Percentiles rank a stretch among this genome's conserved stretches.
These are phyloP conservation scores for Andrena cerasifolii DNA, from an alignment of 1,140 invertebrate genomes.

Conservation along the genomic window DNA sequence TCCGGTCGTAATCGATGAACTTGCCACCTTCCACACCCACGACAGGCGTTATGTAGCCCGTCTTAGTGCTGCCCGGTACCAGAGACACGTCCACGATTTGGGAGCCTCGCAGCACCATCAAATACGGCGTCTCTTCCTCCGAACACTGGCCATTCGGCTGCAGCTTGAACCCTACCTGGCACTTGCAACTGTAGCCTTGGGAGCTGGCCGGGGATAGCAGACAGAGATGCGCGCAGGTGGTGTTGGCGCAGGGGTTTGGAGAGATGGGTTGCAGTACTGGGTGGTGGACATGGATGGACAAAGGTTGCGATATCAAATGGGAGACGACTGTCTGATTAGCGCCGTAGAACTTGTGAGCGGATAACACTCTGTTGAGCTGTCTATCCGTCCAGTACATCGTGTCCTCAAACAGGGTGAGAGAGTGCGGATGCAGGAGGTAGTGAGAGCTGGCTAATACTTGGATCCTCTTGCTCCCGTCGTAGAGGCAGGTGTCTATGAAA, in stretches of 20 bases:
- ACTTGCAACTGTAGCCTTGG: conserved; percentile 93
- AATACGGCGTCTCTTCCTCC: conserved; percentile 93
- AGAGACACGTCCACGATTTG: conserved; percentile 94
- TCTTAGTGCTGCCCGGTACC: conserved; percentile 88
- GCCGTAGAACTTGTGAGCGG: conserved; percentile 95
- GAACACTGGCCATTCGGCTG: conserved; percentile 88
- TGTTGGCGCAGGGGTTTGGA: conserved; percentile 91
- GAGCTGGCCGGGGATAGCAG: conserved; percentile 88
- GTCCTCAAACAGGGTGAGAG: conserved; percentile 95
- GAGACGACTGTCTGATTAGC: conserved; percentile 96
- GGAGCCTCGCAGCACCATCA: conserved; percentile 95
- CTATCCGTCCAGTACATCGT: conserved; percentile 98
- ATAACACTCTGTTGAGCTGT: conserved; percentile 93
- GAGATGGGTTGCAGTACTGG: conserved; percentile 94
- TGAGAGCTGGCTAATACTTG: conserved; percentile 94
- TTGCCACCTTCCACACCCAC: conserved; percentile 95
- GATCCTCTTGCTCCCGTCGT: conserved; percentile 94
- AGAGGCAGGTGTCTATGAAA: conserved; percentile 99
- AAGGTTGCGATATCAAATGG: conserved; percentile 95
- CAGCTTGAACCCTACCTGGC: conserved; percentile 91
- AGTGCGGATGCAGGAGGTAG: conserved; percentile 97
- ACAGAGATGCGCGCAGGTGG: conserved; percentile 95
- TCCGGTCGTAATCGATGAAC: conserved; percentile 95
- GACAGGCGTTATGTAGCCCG: conserved; percentile 92
- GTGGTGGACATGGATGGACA: conserved; percentile 97